A percentile compares a stretch with the other conserved stretches of the same genome.
These are phyloP conservation scores for Acridotheres tristis DNA, from an alignment of 2,797 vertebrate species.

Conservation along the genomic window DNA sequence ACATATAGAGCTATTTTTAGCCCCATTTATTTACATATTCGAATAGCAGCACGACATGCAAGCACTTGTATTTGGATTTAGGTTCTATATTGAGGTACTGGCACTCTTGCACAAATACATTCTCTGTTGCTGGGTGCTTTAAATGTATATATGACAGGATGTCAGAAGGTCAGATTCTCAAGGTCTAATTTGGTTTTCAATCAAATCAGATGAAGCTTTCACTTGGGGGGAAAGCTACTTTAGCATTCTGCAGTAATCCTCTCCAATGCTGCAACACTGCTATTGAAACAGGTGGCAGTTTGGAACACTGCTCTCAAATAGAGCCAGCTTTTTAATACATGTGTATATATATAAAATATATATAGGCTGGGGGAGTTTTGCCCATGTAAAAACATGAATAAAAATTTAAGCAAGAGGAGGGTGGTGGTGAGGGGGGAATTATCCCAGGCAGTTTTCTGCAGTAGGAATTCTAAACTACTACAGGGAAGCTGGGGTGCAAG, in stretches of 20 bases:
- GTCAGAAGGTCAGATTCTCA: conserved; percentile 42
- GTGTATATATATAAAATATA: neutral
- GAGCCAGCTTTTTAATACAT: conserved; percentile 10
- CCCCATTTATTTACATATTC: conserved; percentile 65
- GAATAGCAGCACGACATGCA: conserved; percentile 10
- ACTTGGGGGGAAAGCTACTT: conserved; percentile 16
- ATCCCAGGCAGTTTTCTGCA: neutral
- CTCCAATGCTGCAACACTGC: neutral
- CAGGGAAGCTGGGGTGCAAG: neutral
- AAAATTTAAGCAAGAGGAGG: neutral
- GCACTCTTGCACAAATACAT: neutral
- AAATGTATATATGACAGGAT: conserved; percentile 24
- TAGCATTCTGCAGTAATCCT: conserved; percentile 31
- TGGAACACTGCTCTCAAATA: conserved; percentile 20
- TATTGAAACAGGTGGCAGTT: conserved; percentile 50
- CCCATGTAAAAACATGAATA: conserved; percentile 31
- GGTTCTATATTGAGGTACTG: conserved; percentile 38
- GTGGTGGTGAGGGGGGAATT: neutral
- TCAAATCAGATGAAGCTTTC: conserved; percentile 36
- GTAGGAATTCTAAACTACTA: conserved; percentile 38
- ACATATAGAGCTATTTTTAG: conserved; percentile 59
- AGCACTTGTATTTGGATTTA: neutral
- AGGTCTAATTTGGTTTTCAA: conserved; percentile 45
- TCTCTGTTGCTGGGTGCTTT: neutral
- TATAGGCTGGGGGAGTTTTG: conserved; percentile 23